Percentiles rank a stretch among this genome's conserved stretches.
Evolutionary conservation across 2,888 invertebrate species (phyloP).

Genomic region (Torymus texanus): DNA sequence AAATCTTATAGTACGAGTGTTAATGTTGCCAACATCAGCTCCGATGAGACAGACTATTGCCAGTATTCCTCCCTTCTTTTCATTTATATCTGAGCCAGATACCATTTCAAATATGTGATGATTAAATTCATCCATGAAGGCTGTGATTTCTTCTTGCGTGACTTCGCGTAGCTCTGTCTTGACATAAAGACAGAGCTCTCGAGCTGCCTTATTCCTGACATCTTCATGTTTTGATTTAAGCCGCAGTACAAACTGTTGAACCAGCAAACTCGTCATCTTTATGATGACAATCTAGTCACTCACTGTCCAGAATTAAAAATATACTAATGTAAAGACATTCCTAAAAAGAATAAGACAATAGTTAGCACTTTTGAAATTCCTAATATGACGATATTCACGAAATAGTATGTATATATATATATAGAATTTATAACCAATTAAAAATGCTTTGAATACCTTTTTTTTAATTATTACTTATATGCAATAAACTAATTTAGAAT

Average conservation of each 20-base stretch:
- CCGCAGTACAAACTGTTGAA: slow-evolving; percentile 89
- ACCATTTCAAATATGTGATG: slow-evolving; percentile 98
- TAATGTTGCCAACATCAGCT: slow-evolving; percentile 94
- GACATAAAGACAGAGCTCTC: slow-evolving; percentile 92
- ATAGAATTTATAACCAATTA: not conserved
- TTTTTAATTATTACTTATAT: not conserved
- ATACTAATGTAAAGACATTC: slow-evolving; percentile 17
- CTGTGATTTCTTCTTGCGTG: slow-evolving; percentile 91
- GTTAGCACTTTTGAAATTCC: no score
- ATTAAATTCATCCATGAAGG: slow-evolving; percentile 96
- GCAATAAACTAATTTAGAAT: not conserved
- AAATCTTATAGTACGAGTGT: slow-evolving; percentile 92
- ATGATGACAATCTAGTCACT: slow-evolving; percentile 33
- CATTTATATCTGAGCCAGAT: slow-evolving; percentile 92
- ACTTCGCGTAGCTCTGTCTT: slow-evolving; percentile 93
- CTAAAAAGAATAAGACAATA: slow-evolving; percentile 22
- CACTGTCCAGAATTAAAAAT: not conserved
- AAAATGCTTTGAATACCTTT: not conserved
- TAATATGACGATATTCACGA: no score
- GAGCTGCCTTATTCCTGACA: slow-evolving; percentile 88
- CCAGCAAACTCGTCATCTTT: slow-evolving; percentile 79
- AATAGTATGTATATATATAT: no score
- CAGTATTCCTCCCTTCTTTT: slow-evolving; percentile 95
- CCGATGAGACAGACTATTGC: slow-evolving; percentile 96
- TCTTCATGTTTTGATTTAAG: slow-evolving; percentile 93